Percentiles rank a stretch among this genome's conserved stretches.
Evolutionary conservation across 2,888 invertebrate genomes (phyloP).

Genomic region (Linnaemya vulpina): DNA sequence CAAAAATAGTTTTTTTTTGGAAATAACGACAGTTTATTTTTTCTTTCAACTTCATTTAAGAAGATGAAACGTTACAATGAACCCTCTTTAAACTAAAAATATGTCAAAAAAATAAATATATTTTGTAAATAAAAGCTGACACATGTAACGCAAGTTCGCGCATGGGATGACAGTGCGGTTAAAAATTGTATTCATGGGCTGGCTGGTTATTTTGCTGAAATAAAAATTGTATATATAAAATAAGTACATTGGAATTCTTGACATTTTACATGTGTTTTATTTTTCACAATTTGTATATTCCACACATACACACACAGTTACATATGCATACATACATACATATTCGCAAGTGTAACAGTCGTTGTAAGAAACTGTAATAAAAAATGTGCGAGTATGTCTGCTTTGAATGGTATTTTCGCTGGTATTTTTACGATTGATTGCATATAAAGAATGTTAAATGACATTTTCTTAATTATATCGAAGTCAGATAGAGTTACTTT

Average conservation of each 20-base stretch:
- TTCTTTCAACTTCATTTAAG: neutral
- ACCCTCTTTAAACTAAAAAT: conserved; percentile 29
- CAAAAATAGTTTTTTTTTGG: neutral
- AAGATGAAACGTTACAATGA: neutral
- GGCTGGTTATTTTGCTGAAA: conserved; percentile 23
- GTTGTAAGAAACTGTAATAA: conserved; percentile 22
- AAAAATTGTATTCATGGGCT: conserved; percentile 26
- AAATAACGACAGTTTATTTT: neutral
- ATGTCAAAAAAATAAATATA: conserved; percentile 6
- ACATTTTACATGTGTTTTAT: conserved; percentile 52
- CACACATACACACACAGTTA: neutral
- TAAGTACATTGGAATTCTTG: conserved; percentile 32
- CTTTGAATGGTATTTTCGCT: conserved; percentile 10
- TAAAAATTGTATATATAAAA: neutral
- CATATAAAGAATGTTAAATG: conserved; percentile 64
- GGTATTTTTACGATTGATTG: conserved; percentile 71
- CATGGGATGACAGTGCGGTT: conserved; percentile 43
- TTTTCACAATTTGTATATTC: neutral
- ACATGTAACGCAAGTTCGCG: conserved; percentile 50
- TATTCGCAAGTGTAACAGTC: neutral
- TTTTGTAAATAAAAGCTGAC: conserved; percentile 38
- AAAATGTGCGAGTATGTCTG: neutral
- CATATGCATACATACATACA: neutral
- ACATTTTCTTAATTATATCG: conserved; percentile 60
- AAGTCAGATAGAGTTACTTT: conserved; percentile 16